Percentiles rank a stretch among this genome's conserved stretches.
Evolutionary conservation across 37 sponge, comb jelly and placozoan species (phyloP).

Genomic region (Haliclona indistincta): DNA sequence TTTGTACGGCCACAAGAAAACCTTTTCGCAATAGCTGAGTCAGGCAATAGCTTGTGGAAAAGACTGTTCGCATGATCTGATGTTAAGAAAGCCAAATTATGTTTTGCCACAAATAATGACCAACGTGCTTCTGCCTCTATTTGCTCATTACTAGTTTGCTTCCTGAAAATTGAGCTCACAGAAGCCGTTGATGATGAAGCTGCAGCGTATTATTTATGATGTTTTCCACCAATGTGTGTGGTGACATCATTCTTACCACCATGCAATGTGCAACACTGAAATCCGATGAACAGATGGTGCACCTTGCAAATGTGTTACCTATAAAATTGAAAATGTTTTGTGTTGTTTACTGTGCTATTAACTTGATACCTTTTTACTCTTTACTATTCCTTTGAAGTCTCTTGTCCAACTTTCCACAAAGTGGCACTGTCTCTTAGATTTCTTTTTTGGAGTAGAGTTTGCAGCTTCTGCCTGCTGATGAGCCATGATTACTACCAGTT

Average conservation of each 20-base stretch:
- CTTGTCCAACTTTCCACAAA: background rate
- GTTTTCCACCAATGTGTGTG: slow-evolving; percentile 4
- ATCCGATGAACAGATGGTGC: background rate
- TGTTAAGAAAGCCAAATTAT: slow-evolving; percentile 28
- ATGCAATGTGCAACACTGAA: background rate
- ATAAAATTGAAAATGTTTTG: background rate
- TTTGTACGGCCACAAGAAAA: slow-evolving; percentile 58
- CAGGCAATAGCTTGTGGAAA: slow-evolving; percentile 38
- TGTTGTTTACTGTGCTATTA: background rate
- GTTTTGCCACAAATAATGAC: slow-evolving; percentile 30
- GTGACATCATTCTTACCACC: background rate
- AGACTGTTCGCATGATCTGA: slow-evolving; percentile 51
- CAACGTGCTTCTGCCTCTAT: slow-evolving; percentile 33
- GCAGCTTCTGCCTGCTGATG: too few relatives aligned
- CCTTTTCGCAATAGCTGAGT: slow-evolving; percentile 38
- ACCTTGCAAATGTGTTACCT: background rate
- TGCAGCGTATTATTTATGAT: background rate
- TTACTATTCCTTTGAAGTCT: background rate
- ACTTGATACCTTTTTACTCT: background rate
- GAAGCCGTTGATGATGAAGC: background rate
- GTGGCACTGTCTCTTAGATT: background rate
- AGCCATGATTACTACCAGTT: too few relatives aligned
- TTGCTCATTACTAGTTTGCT: background rate
- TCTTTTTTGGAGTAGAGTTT: too few relatives aligned
- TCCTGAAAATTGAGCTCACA: background rate